Conservation (phyloP, 2,797 vertebrate genomes). For the Siniperca scherzeri region DNA sequence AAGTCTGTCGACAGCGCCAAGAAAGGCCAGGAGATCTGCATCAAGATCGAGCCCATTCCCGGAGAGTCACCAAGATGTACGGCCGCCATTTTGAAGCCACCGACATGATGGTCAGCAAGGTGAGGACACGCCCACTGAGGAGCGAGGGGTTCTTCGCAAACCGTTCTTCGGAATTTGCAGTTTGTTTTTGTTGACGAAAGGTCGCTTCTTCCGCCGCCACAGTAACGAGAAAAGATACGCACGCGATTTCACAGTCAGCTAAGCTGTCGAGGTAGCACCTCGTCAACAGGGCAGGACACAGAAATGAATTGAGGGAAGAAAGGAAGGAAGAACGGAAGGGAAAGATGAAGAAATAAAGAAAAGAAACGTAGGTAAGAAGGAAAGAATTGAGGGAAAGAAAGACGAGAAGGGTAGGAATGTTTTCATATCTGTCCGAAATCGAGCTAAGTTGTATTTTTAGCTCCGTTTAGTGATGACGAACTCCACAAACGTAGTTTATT, state of each 20-base stretch:
- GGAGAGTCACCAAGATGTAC: slow-evolving; percentile 98
- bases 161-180: background rate
- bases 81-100: slow-evolving; percentile 98
- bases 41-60: slow-evolving; percentile 98
- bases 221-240: background rate
- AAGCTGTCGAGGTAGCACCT: background rate
- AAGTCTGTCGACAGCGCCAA: slow-evolving; percentile 94
- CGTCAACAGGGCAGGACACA: background rate
- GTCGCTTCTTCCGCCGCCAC: background rate
- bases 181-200: background rate
- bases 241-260: background rate
- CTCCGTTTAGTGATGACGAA: background rate
- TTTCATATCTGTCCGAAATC: background rate
- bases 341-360: background rate
- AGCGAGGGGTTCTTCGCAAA: too few relatives aligned
- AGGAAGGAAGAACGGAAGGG: background rate
- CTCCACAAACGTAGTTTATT: too few relatives aligned
- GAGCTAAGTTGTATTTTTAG: background rate
- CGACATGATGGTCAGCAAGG: slow-evolving; percentile 96
- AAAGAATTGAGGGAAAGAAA: background rate
- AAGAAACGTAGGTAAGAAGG: background rate
- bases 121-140: slow-evolving; percentile 57
- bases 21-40: slow-evolving; percentile 97
- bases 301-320: background rate
- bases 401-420: background rate